phyloP scores from a whole-genome alignment of 2,113 vertebrate species.

The Gymnarchus niloticus region DNA sequence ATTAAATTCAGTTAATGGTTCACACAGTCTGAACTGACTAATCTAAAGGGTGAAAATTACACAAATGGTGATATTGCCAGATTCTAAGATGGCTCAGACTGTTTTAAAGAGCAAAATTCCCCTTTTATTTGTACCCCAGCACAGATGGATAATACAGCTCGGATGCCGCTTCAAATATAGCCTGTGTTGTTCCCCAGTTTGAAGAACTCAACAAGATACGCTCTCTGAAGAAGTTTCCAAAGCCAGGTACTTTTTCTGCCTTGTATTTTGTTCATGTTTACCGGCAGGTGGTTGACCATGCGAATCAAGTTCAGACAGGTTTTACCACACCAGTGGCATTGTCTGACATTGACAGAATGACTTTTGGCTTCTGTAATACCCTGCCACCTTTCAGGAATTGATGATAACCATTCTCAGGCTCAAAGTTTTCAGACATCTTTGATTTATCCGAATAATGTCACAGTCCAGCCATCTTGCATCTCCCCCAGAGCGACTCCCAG shows the following conservation, averaged over 20 bases:
- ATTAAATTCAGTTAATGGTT: neutral
- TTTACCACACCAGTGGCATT: neutral
- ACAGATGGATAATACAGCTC: too few species aligned
- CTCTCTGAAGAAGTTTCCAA: neutral
- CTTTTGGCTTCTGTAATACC: slow-evolving; percentile 3
- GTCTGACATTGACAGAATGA: slow-evolving; percentile 2
- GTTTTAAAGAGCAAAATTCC: neutral
- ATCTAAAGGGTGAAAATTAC: neutral
- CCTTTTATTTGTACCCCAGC: too few species aligned
- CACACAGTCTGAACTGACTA: neutral
- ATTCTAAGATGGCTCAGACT: neutral
- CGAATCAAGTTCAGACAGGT: neutral
- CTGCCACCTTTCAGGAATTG: neutral
- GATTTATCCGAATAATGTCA: slow-evolving; percentile 13
- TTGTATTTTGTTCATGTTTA: neutral
- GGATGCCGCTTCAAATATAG: too few species aligned
- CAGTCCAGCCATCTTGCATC: neutral
- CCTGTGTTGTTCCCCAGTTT: neutral
- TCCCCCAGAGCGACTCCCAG: neutral
- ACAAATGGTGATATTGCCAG: neutral
- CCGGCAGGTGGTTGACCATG: neutral
- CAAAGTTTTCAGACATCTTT: neutral
- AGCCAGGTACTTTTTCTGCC: neutral
- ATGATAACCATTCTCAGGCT: neutral
- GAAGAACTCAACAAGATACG: neutral